Evolutionary conservation across 1,140 invertebrate genomes (phyloP), one percentile per base, ranked within the genome.

Genomic region (Micrasema longulum): DNA sequence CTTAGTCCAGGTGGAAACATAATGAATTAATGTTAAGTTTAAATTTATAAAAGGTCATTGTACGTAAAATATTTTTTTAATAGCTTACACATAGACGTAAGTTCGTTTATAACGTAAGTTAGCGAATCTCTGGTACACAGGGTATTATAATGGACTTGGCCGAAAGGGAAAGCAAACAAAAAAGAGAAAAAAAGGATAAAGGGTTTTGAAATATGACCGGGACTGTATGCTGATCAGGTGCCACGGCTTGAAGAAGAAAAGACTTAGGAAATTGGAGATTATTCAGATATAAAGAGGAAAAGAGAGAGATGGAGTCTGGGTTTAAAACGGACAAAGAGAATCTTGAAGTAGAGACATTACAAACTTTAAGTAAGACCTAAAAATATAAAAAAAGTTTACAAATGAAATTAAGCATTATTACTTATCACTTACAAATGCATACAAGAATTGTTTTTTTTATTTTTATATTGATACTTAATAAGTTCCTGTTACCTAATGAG

Each of bases 121-220:
- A 16, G 14, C 1, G n/a, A n/a, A n/a, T 6, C n/a, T 45, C 3
- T 45, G 2, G 16, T 11, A n/a, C n/a, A 11, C 5, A 18, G 10
- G 23, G 9, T 2, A 60, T 43, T 38, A 43, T 23, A 60, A 60
- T 60, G 36, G 36, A 16, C 36, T 14, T 9, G 22, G 36, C 35
- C 20, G 36, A 41, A 60, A 41, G 36, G 55, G 36, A 60, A 60
- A n/a, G 18, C n/a, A 41, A 41, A 60, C 36, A 60, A 60, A 60
- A 43, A 43, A 20, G 1, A 20, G 38, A 60, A 18, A 41, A 22
- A 22, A n/a, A 60, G 9, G 36, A 38, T 1, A 38, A 60, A 60
- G 20, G 20, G 18, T 41, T 43, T 23, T 52, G 48, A 60, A 20
- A 60, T 60, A 60, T 18, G 55, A 12, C 14, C 35, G 35, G 22